Conservation (phyloP, 2,113 vertebrate species). For the Platycercus adscitus region DNA sequence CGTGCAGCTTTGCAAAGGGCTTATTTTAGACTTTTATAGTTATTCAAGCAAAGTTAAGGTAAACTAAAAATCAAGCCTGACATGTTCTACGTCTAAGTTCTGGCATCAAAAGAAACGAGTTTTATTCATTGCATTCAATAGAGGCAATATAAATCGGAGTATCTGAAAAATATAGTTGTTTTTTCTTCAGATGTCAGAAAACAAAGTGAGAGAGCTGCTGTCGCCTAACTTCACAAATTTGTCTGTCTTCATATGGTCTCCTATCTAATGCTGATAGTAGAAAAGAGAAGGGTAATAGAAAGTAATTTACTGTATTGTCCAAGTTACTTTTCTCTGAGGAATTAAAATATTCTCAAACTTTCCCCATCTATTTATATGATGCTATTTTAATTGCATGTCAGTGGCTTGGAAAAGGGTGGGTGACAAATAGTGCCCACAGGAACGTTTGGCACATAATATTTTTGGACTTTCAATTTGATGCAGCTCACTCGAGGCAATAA, state of each 20-base stretch:
- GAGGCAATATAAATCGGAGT: background rate
- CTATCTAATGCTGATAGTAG: background rate
- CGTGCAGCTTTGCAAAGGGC: background rate
- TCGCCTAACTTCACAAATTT: background rate
- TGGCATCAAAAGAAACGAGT: background rate
- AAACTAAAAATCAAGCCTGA: background rate
- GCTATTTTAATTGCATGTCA: conserved; percentile 76
- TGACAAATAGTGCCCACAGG: conserved; percentile 61
- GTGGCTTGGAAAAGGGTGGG: conserved; percentile 31
- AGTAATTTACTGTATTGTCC: conserved; percentile 29
- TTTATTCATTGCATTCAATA: background rate
- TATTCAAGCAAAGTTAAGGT: background rate
- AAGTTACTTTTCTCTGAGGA: conserved; percentile 36
- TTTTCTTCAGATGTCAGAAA: background rate
- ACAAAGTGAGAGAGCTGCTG: background rate
- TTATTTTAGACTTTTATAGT: background rate
- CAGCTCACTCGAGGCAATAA: conserved; percentile 54
- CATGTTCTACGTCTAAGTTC: background rate
- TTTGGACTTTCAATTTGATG: conserved; percentile 64
- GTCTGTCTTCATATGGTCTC: background rate
- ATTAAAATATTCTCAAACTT: conserved; percentile 55
- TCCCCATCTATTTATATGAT: conserved; percentile 58
- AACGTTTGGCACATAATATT: conserved; percentile 38
- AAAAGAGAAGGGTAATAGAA: background rate
- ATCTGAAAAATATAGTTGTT: background rate